Percentiles rank a stretch among this genome's conserved stretches.
Evolutionary conservation across 1,140 invertebrate genomes (phyloP).

Genomic region (Propsilocerus akamusi): DNA sequence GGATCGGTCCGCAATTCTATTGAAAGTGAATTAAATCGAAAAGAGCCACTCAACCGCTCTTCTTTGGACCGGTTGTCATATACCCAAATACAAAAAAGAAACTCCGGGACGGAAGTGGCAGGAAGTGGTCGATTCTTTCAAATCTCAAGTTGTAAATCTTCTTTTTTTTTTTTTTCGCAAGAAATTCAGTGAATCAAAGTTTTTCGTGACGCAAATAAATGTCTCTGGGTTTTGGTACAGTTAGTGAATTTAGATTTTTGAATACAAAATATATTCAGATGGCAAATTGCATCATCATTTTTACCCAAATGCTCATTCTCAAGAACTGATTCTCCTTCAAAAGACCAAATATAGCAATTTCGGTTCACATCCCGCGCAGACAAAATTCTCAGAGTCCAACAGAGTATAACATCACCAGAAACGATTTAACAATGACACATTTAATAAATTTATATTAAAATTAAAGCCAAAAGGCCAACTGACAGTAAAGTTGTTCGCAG

Average conservation of each 20-base stretch:
- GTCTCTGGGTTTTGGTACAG: neutral
- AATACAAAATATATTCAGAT: neutral
- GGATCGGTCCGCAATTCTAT: neutral
- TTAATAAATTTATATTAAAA: constrained; percentile 2
- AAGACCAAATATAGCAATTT: constrained; percentile 1
- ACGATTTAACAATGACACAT: neutral
- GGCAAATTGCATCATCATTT: neutral
- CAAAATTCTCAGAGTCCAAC: neutral
- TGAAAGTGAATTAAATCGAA: neutral
- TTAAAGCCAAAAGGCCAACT: constrained; percentile 1
- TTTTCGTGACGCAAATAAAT: neutral
- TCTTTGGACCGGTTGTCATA: neutral
- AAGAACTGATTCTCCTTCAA: neutral
- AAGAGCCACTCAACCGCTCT: neutral
- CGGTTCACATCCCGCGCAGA: neutral
- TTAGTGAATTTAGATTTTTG: too few species aligned
- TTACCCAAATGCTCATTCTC: neutral
- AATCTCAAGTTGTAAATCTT: neutral
- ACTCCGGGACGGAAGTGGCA: neutral
- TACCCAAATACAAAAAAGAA: neutral
- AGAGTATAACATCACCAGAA: neutral
- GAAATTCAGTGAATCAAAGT: neutral
- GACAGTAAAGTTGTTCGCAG: neutral
- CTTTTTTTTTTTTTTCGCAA: neutral
- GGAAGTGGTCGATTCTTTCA: neutral